Conservation (phyloP, 2,888 invertebrate species). For the Thymelicus acteon region DNA sequence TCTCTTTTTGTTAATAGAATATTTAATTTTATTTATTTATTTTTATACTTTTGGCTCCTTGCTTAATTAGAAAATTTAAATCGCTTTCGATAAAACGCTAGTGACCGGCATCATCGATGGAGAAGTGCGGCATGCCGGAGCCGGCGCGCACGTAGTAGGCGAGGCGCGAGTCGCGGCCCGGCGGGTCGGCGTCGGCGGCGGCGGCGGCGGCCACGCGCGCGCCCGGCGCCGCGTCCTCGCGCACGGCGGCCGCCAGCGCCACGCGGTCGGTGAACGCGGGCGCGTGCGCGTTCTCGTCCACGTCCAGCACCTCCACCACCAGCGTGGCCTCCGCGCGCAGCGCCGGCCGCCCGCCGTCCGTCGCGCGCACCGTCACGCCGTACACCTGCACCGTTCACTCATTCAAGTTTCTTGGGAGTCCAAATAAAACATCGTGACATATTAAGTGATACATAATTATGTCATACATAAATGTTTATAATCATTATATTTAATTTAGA, state of each 20-base stretch:
- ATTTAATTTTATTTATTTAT: no score
- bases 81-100: no score
- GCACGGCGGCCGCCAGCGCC: conserved; percentile 89
- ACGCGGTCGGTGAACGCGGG: conserved; percentile 92
- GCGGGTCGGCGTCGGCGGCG: conserved; percentile 92
- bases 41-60: no score
- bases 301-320: conserved; percentile 95
- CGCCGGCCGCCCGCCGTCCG: conserved; percentile 93
- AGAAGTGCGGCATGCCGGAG: conserved; percentile 95
- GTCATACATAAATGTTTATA: no score
- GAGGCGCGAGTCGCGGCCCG: conserved; percentile 92
- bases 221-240: conserved; percentile 92
- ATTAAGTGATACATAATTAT: no score
- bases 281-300: conserved; percentile 95
- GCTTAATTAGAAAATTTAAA: no score
- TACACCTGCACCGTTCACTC: conserved; percentile 84
- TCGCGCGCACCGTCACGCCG: conserved; percentile 93
- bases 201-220: conserved; percentile 90
- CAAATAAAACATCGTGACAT: no score
- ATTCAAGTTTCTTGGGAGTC: no score
- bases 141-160: conserved; percentile 95
- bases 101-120: conserved; percentile 94
- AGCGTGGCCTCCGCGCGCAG: conserved; percentile 92
- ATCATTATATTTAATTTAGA: no score
- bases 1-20: no score